These are phyloP conservation scores for Chloroclysta siterata DNA, from an alignment of 2,888 invertebrate genomes.

Conservation along the genomic window DNA sequence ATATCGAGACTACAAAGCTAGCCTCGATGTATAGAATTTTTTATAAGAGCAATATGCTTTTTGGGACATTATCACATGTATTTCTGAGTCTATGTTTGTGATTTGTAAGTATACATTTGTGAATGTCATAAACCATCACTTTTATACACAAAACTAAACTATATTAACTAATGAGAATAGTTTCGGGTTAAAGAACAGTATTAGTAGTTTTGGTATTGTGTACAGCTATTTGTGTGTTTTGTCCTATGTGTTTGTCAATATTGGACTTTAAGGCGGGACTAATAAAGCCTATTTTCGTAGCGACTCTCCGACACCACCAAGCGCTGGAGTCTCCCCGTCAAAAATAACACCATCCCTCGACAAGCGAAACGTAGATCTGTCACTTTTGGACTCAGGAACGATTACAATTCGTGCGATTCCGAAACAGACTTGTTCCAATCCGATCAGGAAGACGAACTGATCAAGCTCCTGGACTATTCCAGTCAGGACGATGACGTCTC, in stretches of 20 bases:
- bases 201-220: slow-evolving; percentile 27
- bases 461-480: slow-evolving; percentile 89
- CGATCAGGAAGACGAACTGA: slow-evolving; percentile 91
- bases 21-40: no score
- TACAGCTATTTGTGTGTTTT: slow-evolving; percentile 34
- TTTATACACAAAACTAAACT: slow-evolving; percentile 20
- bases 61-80: slow-evolving; percentile 1
- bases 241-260: slow-evolving; percentile 58
- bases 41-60: no score
- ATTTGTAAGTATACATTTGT: slow-evolving; percentile 17
- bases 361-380: slow-evolving; percentile 62
- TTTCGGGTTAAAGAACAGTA: not conserved
- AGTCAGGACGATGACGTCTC: slow-evolving; percentile 86
- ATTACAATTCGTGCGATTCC: slow-evolving; percentile 84
- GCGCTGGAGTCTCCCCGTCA: slow-evolving; percentile 79
- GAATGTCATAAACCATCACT: slow-evolving; percentile 9
- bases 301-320: slow-evolving; percentile 73
- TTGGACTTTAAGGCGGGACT: slow-evolving; percentile 59
- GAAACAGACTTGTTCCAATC: slow-evolving; percentile 91
- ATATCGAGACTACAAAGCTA: no score
- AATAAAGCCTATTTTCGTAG: slow-evolving; percentile 62
- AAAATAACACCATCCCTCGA: slow-evolving; percentile 62
- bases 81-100: not conserved
- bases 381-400: slow-evolving; percentile 53
- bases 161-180: not conserved